Evolutionary conservation across 2,797 vertebrate species (phyloP).

Genomic region (Tragelaphus oryx): DNA sequence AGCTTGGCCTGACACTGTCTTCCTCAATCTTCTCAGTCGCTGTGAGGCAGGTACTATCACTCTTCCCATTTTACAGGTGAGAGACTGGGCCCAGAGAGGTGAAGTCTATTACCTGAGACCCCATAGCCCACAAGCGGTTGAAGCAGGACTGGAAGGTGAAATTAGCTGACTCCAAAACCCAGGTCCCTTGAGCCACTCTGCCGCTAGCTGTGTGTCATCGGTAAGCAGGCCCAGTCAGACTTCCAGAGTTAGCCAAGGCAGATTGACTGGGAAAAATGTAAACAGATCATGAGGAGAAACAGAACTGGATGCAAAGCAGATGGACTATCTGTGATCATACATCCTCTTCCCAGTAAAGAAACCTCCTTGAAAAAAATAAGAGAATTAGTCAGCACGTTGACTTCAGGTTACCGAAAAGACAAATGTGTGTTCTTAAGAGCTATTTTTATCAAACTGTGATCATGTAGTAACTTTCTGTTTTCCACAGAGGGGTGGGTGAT

Average conservation of each 20-base stretch:
- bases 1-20: neutral
- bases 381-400: neutral
- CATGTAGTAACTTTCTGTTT: neutral
- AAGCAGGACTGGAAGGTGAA: neutral
- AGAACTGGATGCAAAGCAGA: neutral
- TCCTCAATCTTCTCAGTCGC: neutral
- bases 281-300: neutral
- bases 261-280: neutral
- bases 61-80: neutral
- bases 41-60: neutral
- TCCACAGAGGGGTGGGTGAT: no score
- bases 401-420: neutral
- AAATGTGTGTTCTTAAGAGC: neutral
- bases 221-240: neutral
- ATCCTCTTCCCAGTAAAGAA: neutral
- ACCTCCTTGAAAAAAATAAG: neutral
- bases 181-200: neutral
- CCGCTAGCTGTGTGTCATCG: accelerated
- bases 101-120: neutral
- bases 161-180: neutral
- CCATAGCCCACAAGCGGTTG: neutral
- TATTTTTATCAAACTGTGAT: neutral
- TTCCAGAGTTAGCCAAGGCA: neutral
- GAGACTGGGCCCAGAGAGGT: neutral
- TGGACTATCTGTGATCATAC: accelerated